Percentiles rank a stretch among this genome's conserved stretches.
phyloP scores from a whole-genome alignment of 2,888 invertebrate genomes.

The Dasysyrphus tricinctus region DNA sequence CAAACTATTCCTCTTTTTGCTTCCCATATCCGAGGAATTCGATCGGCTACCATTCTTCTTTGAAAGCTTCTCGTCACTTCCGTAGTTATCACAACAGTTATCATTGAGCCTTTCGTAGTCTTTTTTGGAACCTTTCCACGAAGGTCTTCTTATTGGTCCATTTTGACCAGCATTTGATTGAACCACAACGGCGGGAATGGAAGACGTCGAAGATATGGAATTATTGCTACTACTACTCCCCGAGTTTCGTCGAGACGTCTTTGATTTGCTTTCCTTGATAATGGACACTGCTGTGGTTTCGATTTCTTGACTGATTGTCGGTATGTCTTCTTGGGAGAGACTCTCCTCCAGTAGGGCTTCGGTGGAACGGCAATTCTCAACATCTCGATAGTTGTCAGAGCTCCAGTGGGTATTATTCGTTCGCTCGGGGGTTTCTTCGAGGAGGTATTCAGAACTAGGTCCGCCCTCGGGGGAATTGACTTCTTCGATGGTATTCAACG shows the following conservation, averaged over 20 bases:
- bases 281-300: conserved; percentile 56
- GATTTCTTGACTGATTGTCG: conserved; percentile 68
- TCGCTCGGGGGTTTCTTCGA: conserved; percentile 78
- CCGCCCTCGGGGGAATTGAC: conserved; percentile 80
- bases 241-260: conserved; percentile 66
- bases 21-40: conserved; percentile 75
- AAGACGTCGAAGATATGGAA: conserved; percentile 48
- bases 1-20: conserved; percentile 74
- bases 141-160: conserved; percentile 78
- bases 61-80: conserved; percentile 77
- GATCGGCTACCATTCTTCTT: conserved; percentile 76
- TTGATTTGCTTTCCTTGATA: conserved; percentile 65
- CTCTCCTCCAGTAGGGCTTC: conserved; percentile 79
- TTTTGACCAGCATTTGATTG: conserved; percentile 64
- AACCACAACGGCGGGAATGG: conserved; percentile 48
- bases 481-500: conserved; percentile 82
- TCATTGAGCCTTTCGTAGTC: conserved; percentile 81
- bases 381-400: conserved; percentile 79
- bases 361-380: conserved; percentile 80
- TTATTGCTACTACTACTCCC: conserved; percentile 64
- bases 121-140: conserved; percentile 79
- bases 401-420: conserved; percentile 78
- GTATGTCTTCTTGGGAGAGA: conserved; percentile 64
- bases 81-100: conserved; percentile 78
- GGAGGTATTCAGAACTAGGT: conserved; percentile 69